Percentiles rank a stretch among this genome's conserved stretches.
Conservation (phyloP, 1,140 invertebrate species). For the Bombus terrestris region DNA sequence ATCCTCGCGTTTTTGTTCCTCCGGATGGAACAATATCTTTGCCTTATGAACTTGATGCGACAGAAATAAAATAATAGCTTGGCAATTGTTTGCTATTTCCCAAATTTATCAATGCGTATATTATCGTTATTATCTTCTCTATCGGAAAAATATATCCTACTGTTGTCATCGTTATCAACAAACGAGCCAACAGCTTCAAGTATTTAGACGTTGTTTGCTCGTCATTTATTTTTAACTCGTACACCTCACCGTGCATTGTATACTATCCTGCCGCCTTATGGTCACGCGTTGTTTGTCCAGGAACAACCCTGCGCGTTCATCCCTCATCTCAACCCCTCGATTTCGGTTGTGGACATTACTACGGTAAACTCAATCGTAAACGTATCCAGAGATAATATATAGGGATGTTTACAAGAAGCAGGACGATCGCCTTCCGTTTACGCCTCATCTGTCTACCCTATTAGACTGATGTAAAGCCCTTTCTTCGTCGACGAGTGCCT, state of each 20-base stretch:
- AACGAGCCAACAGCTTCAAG: background rate
- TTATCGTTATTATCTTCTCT: too few species aligned
- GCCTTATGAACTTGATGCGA: too few species aligned
- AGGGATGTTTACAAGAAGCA: constrained; percentile 9
- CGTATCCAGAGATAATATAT: constrained; percentile 15
- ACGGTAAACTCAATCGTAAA: constrained; percentile 28
- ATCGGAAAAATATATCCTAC: background rate
- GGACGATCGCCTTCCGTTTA: background rate
- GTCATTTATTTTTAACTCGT: background rate
- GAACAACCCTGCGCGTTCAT: background rate
- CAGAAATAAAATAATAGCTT: too few species aligned
- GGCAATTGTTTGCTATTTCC: too few species aligned
- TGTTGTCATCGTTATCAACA: background rate
- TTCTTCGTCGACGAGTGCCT: background rate
- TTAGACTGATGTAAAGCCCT: background rate
- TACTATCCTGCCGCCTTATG: background rate
- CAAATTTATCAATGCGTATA: too few species aligned
- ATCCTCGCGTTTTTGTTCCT: too few species aligned
- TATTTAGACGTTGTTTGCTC: too few species aligned
- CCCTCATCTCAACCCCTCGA: background rate
- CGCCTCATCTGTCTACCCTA: constrained; percentile 41
- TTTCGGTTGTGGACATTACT: constrained; percentile 14
- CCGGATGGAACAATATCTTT: too few species aligned
- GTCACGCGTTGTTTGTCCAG: constrained; percentile 21
- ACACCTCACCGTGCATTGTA: background rate